These are phyloP conservation scores for Pantherophis vulpinus DNA, from an alignment of 2,797 vertebrate genomes.

Conservation along the genomic window DNA sequence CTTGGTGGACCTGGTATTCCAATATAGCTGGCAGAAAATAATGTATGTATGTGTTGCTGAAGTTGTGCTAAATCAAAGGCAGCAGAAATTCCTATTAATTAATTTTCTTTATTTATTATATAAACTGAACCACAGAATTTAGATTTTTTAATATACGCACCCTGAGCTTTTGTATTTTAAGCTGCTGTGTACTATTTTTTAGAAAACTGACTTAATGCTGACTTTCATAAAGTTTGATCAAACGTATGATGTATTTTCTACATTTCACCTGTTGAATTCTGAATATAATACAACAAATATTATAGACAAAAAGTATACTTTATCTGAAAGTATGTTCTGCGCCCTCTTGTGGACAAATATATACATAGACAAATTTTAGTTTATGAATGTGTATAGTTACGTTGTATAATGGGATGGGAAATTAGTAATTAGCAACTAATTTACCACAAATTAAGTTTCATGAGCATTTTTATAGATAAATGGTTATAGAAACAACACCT, in stretches of 20 bases:
- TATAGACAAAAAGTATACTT: neutral
- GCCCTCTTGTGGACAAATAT: constrained; percentile 53
- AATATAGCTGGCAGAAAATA: neutral
- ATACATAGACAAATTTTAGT: neutral
- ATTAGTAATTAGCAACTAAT: neutral
- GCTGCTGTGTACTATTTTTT: neutral
- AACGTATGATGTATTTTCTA: neutral
- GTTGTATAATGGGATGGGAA: neutral
- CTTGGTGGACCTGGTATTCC: neutral
- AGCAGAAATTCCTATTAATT: neutral
- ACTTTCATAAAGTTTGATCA: neutral
- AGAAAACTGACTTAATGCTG: neutral
- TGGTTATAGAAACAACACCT: neutral
- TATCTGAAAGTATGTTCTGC: neutral
- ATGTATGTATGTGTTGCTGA: neutral
- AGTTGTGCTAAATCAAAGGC: neutral
- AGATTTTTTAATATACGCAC: neutral
- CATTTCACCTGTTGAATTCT: constrained; percentile 21
- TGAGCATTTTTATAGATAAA: neutral
- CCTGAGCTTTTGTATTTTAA: neutral
- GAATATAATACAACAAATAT: neutral
- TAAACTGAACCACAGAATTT: neutral
- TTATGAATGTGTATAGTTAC: neutral
- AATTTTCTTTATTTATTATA: neutral
- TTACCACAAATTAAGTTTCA: neutral